A percentile compares a stretch with the other conserved stretches of the same genome.
Conservation (phyloP, 1,140 invertebrate genomes). For the Cherax quadricarinatus region DNA sequence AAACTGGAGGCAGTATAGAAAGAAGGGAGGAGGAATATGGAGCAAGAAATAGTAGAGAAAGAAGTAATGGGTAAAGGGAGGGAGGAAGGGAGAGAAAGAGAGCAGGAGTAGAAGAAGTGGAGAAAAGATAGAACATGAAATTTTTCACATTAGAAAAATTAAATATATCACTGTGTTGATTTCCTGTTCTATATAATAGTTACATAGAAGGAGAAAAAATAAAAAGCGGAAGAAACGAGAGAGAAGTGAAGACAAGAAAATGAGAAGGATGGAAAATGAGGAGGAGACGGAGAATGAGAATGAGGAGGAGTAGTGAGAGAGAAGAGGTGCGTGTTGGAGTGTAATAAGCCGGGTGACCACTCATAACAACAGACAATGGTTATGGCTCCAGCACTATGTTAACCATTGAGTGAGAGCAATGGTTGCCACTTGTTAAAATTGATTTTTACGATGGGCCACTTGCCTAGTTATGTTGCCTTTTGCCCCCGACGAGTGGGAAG, state of each 20-base stretch:
- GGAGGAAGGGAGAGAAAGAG: not conserved
- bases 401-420: constrained; percentile 67
- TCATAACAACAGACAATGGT: constrained; percentile 70
- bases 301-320: not conserved
- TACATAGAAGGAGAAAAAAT: not conserved
- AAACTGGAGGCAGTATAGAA: not conserved
- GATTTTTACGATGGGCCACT: constrained; percentile 65
- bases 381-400: constrained; percentile 60
- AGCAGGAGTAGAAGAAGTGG: not conserved
- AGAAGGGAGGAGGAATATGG: not conserved
- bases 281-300: constrained; percentile 11
- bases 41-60: not conserved
- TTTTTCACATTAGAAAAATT: too few species aligned
- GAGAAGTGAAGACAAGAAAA: not conserved
- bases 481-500: not conserved
- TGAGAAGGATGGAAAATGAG: not conserved
- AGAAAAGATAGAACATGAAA: not conserved
- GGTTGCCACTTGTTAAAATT: constrained; percentile 62
- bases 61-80: not conserved
- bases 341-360: constrained; percentile 56
- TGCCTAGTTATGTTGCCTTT: constrained; percentile 31
- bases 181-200: too few species aligned
- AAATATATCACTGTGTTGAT: too few species aligned
- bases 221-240: constrained; percentile 1
- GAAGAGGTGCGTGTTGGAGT: constrained; percentile 31